A percentile compares a stretch with the other conserved stretches of the same genome.
Conservation (phyloP, 2,797 vertebrate genomes). For the Lepidocolaptes lacrymiger region DNA sequence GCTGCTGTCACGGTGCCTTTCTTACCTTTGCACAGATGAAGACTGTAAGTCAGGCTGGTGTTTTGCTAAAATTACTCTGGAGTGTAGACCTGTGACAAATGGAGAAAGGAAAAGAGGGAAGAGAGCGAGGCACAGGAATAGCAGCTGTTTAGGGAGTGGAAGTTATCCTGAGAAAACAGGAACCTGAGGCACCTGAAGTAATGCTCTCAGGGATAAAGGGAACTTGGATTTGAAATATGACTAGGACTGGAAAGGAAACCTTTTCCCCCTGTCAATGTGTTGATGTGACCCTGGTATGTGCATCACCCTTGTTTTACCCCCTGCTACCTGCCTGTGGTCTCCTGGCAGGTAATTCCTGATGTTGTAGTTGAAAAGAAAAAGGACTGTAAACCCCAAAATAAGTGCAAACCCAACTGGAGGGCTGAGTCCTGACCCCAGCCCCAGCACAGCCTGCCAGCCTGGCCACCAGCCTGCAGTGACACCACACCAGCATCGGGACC, state of each 20-base stretch:
- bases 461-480: rapidly evolving
- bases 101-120: not conserved
- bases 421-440: not conserved
- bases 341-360: not conserved
- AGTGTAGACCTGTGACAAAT: not conserved
- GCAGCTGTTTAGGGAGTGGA: not conserved
- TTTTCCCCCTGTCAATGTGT: rapidly evolving
- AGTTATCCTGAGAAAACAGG: not conserved
- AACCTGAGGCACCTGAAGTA: not conserved
- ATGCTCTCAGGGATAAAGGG: not conserved
- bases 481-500: not conserved
- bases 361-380: not conserved
- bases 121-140: not conserved
- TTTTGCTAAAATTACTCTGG: not conserved
- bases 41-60: not conserved
- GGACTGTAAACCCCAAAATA: not conserved
- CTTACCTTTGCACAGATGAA: not conserved
- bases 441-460: not conserved
- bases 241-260: not conserved
- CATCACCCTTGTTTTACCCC: not conserved
- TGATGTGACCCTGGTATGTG: not conserved
- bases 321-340: not conserved
- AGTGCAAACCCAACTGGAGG: not conserved
- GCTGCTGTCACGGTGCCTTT: not conserved
- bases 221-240: not conserved